Base-by-base conservation (phyloP, 1,140 invertebrate species). In the Tetragnatha versicolor region DNA sequence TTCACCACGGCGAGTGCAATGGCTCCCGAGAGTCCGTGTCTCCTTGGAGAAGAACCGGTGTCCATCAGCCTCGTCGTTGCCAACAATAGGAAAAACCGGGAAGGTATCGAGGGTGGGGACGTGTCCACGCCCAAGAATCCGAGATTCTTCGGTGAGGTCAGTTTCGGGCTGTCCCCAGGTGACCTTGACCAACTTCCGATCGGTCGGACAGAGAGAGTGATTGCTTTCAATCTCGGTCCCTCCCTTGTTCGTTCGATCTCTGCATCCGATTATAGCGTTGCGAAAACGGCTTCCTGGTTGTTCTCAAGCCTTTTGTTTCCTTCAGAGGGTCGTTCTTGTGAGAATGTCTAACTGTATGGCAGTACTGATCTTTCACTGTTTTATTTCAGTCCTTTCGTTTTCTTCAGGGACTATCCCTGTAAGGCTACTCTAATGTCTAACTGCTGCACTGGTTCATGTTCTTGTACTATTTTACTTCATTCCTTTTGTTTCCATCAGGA, bases 141-240 rank as follows among this genome's bases (percentile, higher is more conserved):
- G 29, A 61, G 58, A 61, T 61, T 35, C 60, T 39, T 58, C 55
- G 29, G 22, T 29, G 33, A 42, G 60, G 60, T 39, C 60, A 20
- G 5, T 22, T n/a, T n/a, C n/a, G 7, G 39, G 39, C 35, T 42
- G 33, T 37, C 37, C 60, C 60, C 60, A 4, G 60, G 35, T 63
- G 60, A 63, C 60, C 60, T 63, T 63, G 60, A 63, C 60, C 60
- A 63, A 63, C 37, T 39, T 63, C 37, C n/a, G 20, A 42, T 39
- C 9, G 22, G 22, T 25, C 17, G 60, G 35, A 33, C n/a, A 39
- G 14, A 35, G 25, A 25, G 60, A 63, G 20, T 42, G 60, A 63
- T 63, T 39, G 60, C 60, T 42, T 39, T 39, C 60, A 37, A 39
- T 61, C 33, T 61, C 20, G 33, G 29, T 27, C 29, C 12, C 35